phyloP scores from a whole-genome alignment of 2,797 vertebrate species.

The Falco concolor region DNA sequence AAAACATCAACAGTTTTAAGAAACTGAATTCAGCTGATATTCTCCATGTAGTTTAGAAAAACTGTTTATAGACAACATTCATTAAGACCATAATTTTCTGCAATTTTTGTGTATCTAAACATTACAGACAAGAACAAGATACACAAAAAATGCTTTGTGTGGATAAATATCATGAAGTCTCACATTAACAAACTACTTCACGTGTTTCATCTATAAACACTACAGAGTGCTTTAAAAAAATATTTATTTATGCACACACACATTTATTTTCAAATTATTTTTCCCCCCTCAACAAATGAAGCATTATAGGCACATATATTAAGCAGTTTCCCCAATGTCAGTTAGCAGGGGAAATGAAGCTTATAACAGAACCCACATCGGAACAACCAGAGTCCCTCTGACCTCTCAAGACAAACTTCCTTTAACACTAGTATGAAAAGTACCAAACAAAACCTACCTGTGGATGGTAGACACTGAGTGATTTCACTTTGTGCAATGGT shows the following conservation, averaged over 20 bases:
- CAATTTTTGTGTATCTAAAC: neutral
- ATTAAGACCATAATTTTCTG: neutral
- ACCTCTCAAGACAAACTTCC: neutral
- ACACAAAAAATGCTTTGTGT: neutral
- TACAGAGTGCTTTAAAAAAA: neutral
- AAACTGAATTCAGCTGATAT: neutral
- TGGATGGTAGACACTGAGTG: constrained; percentile 97
- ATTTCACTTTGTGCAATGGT: constrained; percentile 98
- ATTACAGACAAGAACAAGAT: neutral
- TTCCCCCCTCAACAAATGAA: neutral
- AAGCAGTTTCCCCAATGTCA: neutral
- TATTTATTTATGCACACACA: neutral
- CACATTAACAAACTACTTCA: neutral
- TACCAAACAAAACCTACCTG: constrained; percentile 75
- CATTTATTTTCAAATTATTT: neutral
- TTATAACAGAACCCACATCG: neutral
- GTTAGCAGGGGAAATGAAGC: neutral
- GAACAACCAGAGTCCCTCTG: neutral
- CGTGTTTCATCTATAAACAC: neutral
- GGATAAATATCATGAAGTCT: neutral
- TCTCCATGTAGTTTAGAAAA: neutral
- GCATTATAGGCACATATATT: neutral
- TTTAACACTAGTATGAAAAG: neutral
- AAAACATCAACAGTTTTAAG: neutral
- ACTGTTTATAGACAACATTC: neutral